Evolutionary conservation across 64 coral and sea anemone species (phyloP), one percentile per base, ranked within the genome.

Genomic region (Hydrozoanthus tunicans): DNA sequence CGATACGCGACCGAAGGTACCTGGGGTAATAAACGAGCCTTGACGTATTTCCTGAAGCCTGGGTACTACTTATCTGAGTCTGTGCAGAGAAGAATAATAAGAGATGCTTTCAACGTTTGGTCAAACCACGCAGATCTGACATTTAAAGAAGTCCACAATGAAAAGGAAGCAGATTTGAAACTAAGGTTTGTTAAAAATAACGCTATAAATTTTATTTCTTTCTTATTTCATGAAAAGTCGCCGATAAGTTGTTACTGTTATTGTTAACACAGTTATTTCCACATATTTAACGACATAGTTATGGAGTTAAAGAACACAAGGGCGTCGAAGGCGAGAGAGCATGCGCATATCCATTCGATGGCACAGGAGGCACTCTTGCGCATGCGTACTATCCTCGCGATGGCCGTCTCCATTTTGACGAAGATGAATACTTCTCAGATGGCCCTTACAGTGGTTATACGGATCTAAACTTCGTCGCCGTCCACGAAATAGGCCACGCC

Each of bases 401-500:
- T 14, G 91, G 91, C 26, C 53, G 62, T 4, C 43, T 93, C 53
- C 91, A 93, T 77, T 93, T 93, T 52, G 91, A 92, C 56, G 90
- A 92, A 69, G 64, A 92, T 53, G 90, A 92, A 51, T 73, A 77
- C 23, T 92, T 76, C 59, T 90, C 86, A 69, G 66, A 58, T 27
- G 58, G 56, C 52, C 86, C 70, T 17, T 78, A 62, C 86, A 70
- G 7, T 6, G 53, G 78, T 51, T 56, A 62, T 17, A 80, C 78
- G 56, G 58, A 52, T 7, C 25, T 84, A 53, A 26, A 51, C 15
- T 84, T 66, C 25, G 66, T 62, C 9, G 79, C 79, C 25, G 67
- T 79, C 12, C 90, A 91, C 25, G 90, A 91, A 53, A 91, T 91
- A 32, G 90, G 90, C 69, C 90, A 91, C 81, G 90, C 79, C 4